Base-by-base conservation (phyloP, 2,797 vertebrate species). In the Coregonus sp. region DNA sequence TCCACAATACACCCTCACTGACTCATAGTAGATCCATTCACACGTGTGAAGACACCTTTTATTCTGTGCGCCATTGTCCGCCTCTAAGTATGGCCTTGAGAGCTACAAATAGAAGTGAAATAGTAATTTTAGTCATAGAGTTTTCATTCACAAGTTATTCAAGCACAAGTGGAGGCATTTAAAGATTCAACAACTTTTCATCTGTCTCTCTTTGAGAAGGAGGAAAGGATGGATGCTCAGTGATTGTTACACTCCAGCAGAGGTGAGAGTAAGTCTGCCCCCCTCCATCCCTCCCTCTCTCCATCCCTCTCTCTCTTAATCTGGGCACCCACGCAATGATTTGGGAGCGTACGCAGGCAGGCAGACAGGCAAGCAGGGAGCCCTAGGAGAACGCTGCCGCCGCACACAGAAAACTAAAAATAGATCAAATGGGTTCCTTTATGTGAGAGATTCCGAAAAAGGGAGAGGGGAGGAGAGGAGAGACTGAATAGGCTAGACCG, bases 351-450 rank as follows among this genome's bases (percentile, higher is more conserved):
- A 85, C 87, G 82, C 87, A 88, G 54, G 18, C 54, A 18, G 40
- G 40, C 40, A 56, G 90, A 82, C 86, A 6, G 54, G n/a, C 54
- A 5, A 47, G 40, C 40, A 56, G 90, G 83, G 86, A 6, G 68
- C 47, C 50, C 75, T 51, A 84, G 85, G 90, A 93, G 89, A 89
- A 85, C 88, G 86, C 81, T 83, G 61, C 80, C 33, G 52, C 79
- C 5, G 81, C 85, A 81, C 85, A 85, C 87, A 75, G 74, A 2
- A 6, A 74, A 78, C 88, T 92, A 93, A 92, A 94, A 94, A 94
- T 94, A 95, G 92, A 91, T 78, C 25, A 80, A 84, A 82, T 15
- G 18, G 88, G 75, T 33, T 78, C 90, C 86, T 87, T 76, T 75
- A 85, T 82, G 52, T 72, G 80, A 88, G 77, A 40, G 35, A 29